Conservation (phyloP, 2,113 vertebrate genomes). For the Hippocampus comes region DNA sequence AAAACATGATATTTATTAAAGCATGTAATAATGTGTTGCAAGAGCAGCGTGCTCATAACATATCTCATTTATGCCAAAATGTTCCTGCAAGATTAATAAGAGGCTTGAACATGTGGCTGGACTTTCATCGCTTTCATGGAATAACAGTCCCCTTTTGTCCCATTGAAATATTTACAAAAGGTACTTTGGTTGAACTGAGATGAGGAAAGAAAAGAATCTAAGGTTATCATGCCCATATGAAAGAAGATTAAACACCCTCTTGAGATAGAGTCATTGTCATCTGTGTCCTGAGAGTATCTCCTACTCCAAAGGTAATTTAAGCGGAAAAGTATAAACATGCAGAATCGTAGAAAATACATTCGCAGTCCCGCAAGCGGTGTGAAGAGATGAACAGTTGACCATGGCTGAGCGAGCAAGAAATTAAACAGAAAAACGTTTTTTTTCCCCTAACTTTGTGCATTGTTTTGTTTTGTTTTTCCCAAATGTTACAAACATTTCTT, state of each 20-base stretch:
- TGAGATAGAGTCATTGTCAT: neutral
- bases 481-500: too few relatives aligned
- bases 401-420: too few relatives aligned
- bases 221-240: slow-evolving; percentile 35
- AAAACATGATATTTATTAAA: slow-evolving; percentile 23
- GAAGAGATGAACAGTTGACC: too few relatives aligned
- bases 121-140: slow-evolving; percentile 37
- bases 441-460: too few relatives aligned
- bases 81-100: slow-evolving; percentile 33
- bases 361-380: too few relatives aligned
- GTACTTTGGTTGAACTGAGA: slow-evolving; percentile 27
- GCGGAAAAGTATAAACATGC: too few relatives aligned
- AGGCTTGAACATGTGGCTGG: slow-evolving; percentile 35
- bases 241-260: slow-evolving; percentile 24
- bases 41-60: slow-evolving; percentile 22
- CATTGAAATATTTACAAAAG: slow-evolving; percentile 34
- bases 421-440: too few relatives aligned
- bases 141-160: slow-evolving; percentile 30
- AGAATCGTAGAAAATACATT: too few relatives aligned
- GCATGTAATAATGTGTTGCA: slow-evolving; percentile 16
- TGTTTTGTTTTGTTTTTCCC: too few relatives aligned
- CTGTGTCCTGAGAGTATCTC: too few relatives aligned
- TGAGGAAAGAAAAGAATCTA: slow-evolving; percentile 10
- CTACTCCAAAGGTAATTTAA: too few relatives aligned
- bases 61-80: slow-evolving; percentile 32